These are phyloP conservation scores for Zootermopsis nevadensis DNA, from an alignment of 2,888 invertebrate genomes.

Conservation along the genomic window DNA sequence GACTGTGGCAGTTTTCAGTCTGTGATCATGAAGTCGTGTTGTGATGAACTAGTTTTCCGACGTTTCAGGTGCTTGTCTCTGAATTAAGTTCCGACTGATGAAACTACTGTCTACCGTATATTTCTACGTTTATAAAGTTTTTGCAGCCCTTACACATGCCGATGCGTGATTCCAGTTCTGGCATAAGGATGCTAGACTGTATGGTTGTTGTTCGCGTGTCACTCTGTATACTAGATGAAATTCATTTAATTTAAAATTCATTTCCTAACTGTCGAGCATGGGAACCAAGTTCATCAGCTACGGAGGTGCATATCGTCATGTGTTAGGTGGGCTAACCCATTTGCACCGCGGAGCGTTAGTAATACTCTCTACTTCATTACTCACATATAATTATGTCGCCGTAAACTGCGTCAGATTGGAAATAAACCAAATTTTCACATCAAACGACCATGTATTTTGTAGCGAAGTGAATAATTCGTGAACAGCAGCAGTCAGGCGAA, in stretches of 20 bases:
- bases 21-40: too few species aligned
- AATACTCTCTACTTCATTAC: slow-evolving; percentile 34
- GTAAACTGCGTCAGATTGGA: slow-evolving; percentile 40
- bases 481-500: slow-evolving; percentile 1
- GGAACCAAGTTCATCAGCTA: slow-evolving; percentile 22
- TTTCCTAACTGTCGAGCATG: neutral
- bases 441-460: slow-evolving; percentile 35
- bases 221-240: slow-evolving; percentile 8
- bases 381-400: slow-evolving; percentile 39
- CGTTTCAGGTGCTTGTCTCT: too few species aligned
- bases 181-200: neutral
- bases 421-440: slow-evolving; percentile 43
- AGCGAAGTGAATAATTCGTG: slow-evolving; percentile 31
- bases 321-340: slow-evolving; percentile 30
- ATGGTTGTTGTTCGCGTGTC: neutral
- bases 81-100: too few species aligned
- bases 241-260: slow-evolving; percentile 38
- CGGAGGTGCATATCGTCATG: neutral
- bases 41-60: too few species aligned
- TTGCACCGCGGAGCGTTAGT: slow-evolving; percentile 36
- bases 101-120: too few species aligned
- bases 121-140: too few species aligned
- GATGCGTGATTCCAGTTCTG: too few species aligned
- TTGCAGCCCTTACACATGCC: too few species aligned
- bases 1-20: too few species aligned